Conservation (phyloP, 2,888 invertebrate genomes). For the Agriotes lineatus region DNA sequence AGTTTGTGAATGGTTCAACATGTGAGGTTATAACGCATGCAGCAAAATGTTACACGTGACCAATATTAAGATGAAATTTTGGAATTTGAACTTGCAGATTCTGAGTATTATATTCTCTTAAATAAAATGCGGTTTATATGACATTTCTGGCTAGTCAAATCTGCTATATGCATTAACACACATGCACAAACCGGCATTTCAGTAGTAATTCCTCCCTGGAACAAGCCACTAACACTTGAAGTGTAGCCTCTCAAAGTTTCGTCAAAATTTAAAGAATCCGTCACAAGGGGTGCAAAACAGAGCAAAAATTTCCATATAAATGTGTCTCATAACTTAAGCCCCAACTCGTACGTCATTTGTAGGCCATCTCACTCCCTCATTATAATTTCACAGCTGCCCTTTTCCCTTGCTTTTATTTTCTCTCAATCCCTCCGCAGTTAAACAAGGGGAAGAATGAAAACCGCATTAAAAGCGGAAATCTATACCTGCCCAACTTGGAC, state of each 20-base stretch:
- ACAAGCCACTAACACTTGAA: slow-evolving; percentile 1
- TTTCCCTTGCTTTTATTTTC: slow-evolving; percentile 29
- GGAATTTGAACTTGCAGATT: too few species aligned
- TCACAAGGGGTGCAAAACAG: slow-evolving; percentile 33
- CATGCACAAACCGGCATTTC: too few species aligned
- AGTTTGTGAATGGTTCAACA: too few species aligned
- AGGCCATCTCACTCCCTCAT: slow-evolving; percentile 37
- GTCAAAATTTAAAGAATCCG: slow-evolving; percentile 28
- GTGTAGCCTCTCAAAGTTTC: slow-evolving; percentile 9
- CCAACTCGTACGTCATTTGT: slow-evolving; percentile 45
- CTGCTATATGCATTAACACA: too few species aligned
- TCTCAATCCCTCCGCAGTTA: slow-evolving; percentile 15
- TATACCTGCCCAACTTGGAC: slow-evolving; percentile 24
- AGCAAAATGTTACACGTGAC: too few species aligned
- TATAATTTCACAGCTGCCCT: slow-evolving; percentile 27
- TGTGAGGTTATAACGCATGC: too few species aligned
- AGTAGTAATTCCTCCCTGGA: too few species aligned
- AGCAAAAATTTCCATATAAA: slow-evolving; percentile 50
- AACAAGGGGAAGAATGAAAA: slow-evolving; percentile 38
- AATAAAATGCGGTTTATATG: too few species aligned
- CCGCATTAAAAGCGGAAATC: slow-evolving; percentile 35
- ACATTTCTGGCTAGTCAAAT: too few species aligned
- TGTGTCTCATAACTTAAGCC: slow-evolving; percentile 48
- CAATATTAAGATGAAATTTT: too few species aligned
- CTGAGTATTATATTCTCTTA: too few species aligned